Percentiles rank a stretch among this genome's conserved stretches.
phyloP scores from a whole-genome alignment of 1,140 invertebrate species.

The Bilobella aurantiaca region DNA sequence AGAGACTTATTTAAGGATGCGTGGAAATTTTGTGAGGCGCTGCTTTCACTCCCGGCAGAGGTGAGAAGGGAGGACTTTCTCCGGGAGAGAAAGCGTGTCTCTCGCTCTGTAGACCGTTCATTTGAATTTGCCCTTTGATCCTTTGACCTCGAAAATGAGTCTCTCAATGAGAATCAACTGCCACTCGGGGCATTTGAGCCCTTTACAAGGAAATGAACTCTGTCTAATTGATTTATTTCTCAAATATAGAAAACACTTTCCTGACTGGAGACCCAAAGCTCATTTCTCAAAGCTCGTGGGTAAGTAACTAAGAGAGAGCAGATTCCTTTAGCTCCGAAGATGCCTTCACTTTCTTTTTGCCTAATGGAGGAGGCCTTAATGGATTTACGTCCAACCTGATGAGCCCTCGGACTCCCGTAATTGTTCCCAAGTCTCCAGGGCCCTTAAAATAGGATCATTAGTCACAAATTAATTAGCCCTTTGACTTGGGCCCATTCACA shows the following conservation, averaged over 20 bases:
- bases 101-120: neutral
- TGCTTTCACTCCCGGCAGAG: no score
- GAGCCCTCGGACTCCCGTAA: neutral
- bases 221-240: slow-evolving; percentile 4
- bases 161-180: neutral
- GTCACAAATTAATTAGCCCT: no score
- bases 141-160: neutral
- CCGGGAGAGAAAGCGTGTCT: neutral
- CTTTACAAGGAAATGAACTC: slow-evolving; percentile 2
- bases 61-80: neutral
- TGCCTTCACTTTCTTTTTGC: neutral
- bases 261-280: slow-evolving; percentile 77
- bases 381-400: neutral
- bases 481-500: no score
- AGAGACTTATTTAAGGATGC: neutral
- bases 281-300: slow-evolving; percentile 83
- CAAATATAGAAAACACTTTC: slow-evolving; percentile 60
- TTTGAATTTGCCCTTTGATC: neutral
- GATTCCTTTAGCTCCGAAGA: neutral
- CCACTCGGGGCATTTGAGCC: neutral
- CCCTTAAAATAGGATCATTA: neutral
- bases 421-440: neutral
- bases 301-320: no score
- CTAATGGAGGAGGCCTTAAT: neutral
- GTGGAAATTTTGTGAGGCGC: no score